Conservation (phyloP, 2,888 invertebrate genomes). For the Drosophila subsilvestris region DNA sequence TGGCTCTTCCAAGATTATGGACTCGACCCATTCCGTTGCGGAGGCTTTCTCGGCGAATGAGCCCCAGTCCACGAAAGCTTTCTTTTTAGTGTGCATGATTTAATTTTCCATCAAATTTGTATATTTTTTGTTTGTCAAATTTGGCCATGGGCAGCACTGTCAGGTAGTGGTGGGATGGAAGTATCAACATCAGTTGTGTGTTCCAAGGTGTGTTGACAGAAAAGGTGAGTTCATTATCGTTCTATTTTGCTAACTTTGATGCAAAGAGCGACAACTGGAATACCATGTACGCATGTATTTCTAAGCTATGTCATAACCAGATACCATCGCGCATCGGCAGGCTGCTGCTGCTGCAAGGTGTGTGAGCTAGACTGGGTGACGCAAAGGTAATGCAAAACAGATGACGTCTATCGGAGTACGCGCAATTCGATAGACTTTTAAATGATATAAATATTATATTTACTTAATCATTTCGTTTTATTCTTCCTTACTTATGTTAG, state of each 20-base stretch:
- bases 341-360: background rate
- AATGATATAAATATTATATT: background rate
- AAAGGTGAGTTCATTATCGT: no score
- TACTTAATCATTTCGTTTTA: background rate
- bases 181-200: no score
- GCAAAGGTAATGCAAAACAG: no score
- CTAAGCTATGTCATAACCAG: no score
- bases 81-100: background rate
- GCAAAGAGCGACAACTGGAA: no score
- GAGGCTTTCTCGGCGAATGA: background rate
- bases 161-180: background rate
- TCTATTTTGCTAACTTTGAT: no score
- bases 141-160: background rate
- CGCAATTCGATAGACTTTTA: background rate
- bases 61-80: background rate
- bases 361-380: background rate
- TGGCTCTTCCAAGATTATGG: background rate
- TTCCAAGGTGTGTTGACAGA: no score
- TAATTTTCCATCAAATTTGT: background rate
- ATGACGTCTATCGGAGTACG: no score
- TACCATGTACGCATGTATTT: no score
- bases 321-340: background rate
- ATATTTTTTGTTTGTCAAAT: background rate
- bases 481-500: background rate
- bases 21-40: background rate